phyloP scores from a whole-genome alignment of 1,140 invertebrate genomes.

The Centruroides sculpturatus region DNA sequence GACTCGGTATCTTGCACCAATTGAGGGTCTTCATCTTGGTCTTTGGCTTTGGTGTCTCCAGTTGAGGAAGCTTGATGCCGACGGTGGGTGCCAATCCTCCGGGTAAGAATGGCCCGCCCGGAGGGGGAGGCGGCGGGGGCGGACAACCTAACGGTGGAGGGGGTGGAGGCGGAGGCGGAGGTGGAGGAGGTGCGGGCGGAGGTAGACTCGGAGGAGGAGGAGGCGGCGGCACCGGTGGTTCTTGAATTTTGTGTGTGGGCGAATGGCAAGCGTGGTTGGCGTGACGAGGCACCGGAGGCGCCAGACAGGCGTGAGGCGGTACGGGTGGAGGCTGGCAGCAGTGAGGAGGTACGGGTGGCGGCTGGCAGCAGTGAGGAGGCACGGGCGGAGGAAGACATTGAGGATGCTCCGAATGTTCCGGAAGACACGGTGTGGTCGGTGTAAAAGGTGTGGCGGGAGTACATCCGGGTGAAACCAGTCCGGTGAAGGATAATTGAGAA shows the following conservation, averaged over 20 bases:
- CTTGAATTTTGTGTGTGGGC: neutral
- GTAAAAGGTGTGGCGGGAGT: too few species aligned
- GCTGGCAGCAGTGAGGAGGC: too few species aligned
- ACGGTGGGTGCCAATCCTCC: slow-evolving; percentile 22
- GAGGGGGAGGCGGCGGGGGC: slow-evolving; percentile 25
- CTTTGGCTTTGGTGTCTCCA: slow-evolving; percentile 52
- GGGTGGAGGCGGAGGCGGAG: slow-evolving; percentile 26
- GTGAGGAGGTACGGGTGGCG: too few species aligned
- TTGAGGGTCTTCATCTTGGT: slow-evolving; percentile 91
- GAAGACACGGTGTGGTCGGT: too few species aligned
- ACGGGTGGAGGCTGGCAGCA: too few species aligned
- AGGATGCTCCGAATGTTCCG: too few species aligned
- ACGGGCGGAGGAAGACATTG: too few species aligned
- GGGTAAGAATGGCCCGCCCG: slow-evolving; percentile 11
- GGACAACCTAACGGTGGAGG: slow-evolving; percentile 20
- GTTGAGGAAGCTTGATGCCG: slow-evolving; percentile 17
- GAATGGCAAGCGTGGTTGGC: too few species aligned
- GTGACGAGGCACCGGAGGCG: too few species aligned
- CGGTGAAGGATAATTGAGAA: neutral
- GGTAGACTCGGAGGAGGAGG: slow-evolving; percentile 27
- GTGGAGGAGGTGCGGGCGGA: slow-evolving; percentile 32
- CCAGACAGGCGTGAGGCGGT: too few species aligned
- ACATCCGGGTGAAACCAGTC: too few species aligned
- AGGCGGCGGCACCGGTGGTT: neutral
- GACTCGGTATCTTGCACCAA: slow-evolving; percentile 83